Conservation (phyloP, 2,888 invertebrate species). For the Oscheius sp. region DNA sequence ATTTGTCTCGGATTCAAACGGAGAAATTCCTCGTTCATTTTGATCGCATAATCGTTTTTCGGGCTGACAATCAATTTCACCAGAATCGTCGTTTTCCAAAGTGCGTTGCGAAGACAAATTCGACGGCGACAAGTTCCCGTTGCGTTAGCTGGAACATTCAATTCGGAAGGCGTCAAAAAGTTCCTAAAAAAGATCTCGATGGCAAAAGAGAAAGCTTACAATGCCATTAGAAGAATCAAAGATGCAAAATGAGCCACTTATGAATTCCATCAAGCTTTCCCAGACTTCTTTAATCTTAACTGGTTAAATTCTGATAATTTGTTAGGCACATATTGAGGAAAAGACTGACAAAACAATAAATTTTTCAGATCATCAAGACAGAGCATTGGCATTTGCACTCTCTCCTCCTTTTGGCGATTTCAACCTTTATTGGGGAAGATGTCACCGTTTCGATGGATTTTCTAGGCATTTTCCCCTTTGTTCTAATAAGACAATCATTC, state of each 20-base stretch:
- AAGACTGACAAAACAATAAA: too few relatives aligned
- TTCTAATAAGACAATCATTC: constrained; percentile 30
- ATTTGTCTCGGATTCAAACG: too few relatives aligned
- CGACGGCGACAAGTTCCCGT: neutral
- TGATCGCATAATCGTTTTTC: neutral
- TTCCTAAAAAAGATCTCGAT: too few relatives aligned
- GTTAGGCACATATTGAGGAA: too few relatives aligned
- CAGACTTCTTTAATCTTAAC: neutral
- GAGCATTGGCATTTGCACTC: constrained; percentile 62
- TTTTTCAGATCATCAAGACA: constrained; percentile 31
- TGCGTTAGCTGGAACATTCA: neutral
- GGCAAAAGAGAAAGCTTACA: too few relatives aligned
- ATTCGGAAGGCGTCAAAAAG: neutral
- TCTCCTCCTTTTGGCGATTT: constrained; percentile 56
- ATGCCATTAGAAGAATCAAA: too few relatives aligned
- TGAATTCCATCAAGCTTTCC: too few relatives aligned
- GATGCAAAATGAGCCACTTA: too few relatives aligned
- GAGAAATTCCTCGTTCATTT: too few relatives aligned
- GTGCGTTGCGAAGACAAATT: constrained; percentile 2
- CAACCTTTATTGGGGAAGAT: constrained; percentile 57
- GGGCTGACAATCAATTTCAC: constrained; percentile 11
- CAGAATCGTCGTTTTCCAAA: neutral
- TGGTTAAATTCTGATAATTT: neutral
- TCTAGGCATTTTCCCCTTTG: constrained; percentile 48
- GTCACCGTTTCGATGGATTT: constrained; percentile 49